Conservation (phyloP, 2,113 vertebrate genomes). For the Neopipo cinnamomea region DNA sequence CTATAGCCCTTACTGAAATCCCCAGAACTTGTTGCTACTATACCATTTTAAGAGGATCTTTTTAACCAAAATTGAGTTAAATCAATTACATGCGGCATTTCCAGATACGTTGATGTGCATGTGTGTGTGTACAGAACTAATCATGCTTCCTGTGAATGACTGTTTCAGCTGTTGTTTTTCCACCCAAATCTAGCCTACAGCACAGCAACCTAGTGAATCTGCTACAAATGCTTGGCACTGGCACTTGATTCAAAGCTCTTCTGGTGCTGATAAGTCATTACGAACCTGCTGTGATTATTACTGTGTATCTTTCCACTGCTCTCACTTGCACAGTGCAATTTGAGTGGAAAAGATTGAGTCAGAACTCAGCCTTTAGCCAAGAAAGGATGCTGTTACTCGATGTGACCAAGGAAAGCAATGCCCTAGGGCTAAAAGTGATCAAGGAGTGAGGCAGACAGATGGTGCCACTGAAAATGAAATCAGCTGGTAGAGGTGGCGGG, state of each 20-base stretch:
- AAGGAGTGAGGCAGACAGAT: constrained; percentile 28
- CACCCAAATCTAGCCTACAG: not conserved
- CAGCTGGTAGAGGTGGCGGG: not conserved
- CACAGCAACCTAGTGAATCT: not conserved
- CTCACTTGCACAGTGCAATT: not conserved
- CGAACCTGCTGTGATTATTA: not conserved
- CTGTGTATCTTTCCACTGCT: not conserved
- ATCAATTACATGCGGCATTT: not conserved
- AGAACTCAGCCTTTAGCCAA: constrained; percentile 27
- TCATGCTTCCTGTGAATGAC: not conserved
- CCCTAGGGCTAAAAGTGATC: not conserved
- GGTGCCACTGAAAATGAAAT: constrained; percentile 11
- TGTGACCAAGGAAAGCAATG: not conserved
- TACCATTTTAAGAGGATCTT: not conserved
- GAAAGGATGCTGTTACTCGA: not conserved
- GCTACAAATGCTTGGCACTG: not conserved
- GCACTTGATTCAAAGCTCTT: not conserved
- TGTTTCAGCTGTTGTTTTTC: not conserved
- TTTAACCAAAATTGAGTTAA: not conserved
- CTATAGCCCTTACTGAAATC: not conserved
- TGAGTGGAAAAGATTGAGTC: constrained; percentile 23
- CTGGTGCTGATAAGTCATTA: constrained; percentile 1
- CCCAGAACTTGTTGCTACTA: not conserved
- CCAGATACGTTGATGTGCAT: not conserved
- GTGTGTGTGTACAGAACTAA: not conserved